Base-by-base conservation (phyloP, 2,888 invertebrate species). In the Himalopsyche anomala region DNA sequence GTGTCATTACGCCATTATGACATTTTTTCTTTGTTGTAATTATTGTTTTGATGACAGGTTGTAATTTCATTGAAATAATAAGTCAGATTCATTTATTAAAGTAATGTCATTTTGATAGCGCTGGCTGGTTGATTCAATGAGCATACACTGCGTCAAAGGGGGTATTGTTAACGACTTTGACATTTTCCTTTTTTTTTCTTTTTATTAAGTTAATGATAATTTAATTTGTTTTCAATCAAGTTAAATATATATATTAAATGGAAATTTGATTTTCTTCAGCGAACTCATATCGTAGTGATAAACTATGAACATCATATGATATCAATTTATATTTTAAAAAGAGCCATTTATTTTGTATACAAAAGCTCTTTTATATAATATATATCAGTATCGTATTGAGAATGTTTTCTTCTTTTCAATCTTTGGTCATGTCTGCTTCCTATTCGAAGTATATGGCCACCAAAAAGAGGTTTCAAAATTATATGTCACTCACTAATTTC, bases 1-100 rank as follows among this genome's bases (percentile, higher is more conserved):
- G 62, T 62, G 62, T 62, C 62, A 62, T 62, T 62, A 62, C 62
- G 62, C n/a, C 62, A 62, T 62, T 62, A 62, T 62, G 62, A 62
- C 62, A 62, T 62, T 62, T 62, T 62, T 62, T 62, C 62, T 62
- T 62, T 62, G 19, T 62, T 19, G 28, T 62, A 62, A 62, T 62
- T 62, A 62, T 62, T 62, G 62, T 62, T 62, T 28, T 28, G 62
- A 62, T 62, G 62, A 62, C 62, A 62, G 62, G 62, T 62, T 62
- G 62, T 62, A 62, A 62, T 62, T 62, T 62, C 62, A 28, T n/a
- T 62, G 62, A 62, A 62, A 62, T 62, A 62, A 62, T 62, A 62
- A 62, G 62, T 62, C 62, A 62, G 19, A 62, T 62, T 62, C 62
- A 62, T 62, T 62, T 62, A 62, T 62, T 62, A 62, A 62, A 9